Conservation (phyloP, 92 coral and sea anemone genomes). For the Nematostella vectensis region DNA sequence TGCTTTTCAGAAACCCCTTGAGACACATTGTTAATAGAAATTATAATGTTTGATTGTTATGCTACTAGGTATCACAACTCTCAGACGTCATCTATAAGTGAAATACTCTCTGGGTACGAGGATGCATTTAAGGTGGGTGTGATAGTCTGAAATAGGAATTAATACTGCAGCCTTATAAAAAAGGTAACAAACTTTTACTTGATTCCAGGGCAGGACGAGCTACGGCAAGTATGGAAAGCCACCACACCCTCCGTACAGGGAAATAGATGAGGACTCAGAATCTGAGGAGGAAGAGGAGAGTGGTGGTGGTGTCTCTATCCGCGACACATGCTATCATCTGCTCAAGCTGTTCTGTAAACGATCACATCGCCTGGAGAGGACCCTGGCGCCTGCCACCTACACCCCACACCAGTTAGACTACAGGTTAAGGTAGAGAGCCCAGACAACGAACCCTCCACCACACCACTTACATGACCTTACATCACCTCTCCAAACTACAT, state of each 20-base stretch:
- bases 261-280: constrained; percentile 14
- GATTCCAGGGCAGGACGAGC: constrained; percentile 74
- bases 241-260: constrained; percentile 79
- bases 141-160: too few relatives aligned
- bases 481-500: background rate
- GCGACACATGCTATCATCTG: constrained; percentile 93
- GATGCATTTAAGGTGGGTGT: constrained; percentile 71
- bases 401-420: constrained; percentile 76
- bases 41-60: too few relatives aligned
- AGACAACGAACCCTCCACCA: background rate
- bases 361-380: constrained; percentile 81
- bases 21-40: too few relatives aligned
- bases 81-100: constrained; percentile 61
- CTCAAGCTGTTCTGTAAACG: constrained; percentile 83
- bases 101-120: constrained; percentile 57
- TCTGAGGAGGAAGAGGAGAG: constrained; percentile 25
- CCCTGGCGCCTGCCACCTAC: constrained; percentile 80
- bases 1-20: too few relatives aligned
- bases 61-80: constrained; percentile 72
- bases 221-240: constrained; percentile 60
- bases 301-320: constrained; percentile 23
- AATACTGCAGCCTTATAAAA: too few relatives aligned
- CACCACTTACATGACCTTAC: background rate
- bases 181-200: too few relatives aligned
- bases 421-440: constrained; percentile 65